A percentile compares a stretch with the other conserved stretches of the same genome.
These are phyloP conservation scores for Harpegnathos saltator DNA, from an alignment of 1,140 invertebrate species.

Conservation along the genomic window DNA sequence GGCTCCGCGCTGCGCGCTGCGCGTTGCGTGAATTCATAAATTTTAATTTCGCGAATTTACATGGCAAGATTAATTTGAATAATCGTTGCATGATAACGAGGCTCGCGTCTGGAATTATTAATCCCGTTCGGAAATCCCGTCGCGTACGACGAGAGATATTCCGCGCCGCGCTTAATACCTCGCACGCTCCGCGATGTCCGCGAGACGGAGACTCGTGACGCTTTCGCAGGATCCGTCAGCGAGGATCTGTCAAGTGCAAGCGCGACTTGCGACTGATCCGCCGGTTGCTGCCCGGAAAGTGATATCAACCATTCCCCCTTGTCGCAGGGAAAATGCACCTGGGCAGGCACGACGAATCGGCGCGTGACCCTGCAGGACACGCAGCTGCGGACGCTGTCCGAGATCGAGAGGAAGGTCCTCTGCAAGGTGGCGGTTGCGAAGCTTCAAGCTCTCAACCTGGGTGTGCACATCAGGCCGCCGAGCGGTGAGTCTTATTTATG, in stretches of 20 bases:
- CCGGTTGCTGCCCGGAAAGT: too few species aligned
- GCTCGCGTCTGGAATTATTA: background rate
- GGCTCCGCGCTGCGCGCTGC: background rate
- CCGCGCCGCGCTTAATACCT: background rate
- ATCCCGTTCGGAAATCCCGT: background rate
- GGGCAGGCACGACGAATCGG: constrained; percentile 92
- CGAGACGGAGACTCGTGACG: background rate
- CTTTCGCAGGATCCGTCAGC: background rate
- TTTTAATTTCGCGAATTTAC: constrained; percentile 29
- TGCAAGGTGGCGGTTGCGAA: constrained; percentile 94
- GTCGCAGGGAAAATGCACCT: constrained; percentile 93
- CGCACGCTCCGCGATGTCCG: background rate
- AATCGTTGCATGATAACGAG: constrained; percentile 48
- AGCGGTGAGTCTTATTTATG: constrained; percentile 87
- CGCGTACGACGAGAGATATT: background rate
- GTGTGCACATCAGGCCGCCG: constrained; percentile 90
- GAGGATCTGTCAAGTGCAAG: too few species aligned
- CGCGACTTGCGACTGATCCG: background rate
- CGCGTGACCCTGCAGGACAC: constrained; percentile 91
- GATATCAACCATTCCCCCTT: constrained; percentile 32
- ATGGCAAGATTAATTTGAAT: constrained; percentile 33
- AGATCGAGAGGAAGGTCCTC: constrained; percentile 92
- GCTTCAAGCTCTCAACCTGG: constrained; percentile 94
- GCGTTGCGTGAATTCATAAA: background rate
- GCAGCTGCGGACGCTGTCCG: constrained; percentile 90